Conservation (phyloP, 1,140 invertebrate species). For the Atta cephalotes region DNA sequence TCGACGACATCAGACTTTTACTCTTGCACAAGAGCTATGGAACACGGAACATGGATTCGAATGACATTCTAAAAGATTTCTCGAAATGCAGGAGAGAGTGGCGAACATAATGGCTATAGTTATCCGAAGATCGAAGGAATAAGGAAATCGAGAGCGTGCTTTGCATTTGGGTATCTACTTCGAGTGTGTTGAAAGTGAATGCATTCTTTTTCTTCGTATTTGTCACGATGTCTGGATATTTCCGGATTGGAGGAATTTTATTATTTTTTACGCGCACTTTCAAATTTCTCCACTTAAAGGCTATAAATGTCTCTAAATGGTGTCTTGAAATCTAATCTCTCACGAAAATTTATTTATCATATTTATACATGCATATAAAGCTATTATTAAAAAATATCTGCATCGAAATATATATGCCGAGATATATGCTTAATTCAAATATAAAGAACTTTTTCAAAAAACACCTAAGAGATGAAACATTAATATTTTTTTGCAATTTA, state of each 20-base stretch:
- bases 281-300: neutral
- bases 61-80: constrained; percentile 45
- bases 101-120: constrained; percentile 38
- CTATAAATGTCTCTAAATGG: neutral
- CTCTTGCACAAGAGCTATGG: constrained; percentile 5
- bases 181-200: neutral
- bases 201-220: neutral
- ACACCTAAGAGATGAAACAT: neutral
- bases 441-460: neutral
- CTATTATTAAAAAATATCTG: neutral
- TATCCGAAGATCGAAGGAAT: constrained; percentile 30
- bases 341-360: neutral
- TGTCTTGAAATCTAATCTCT: neutral
- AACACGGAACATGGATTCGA: constrained; percentile 16
- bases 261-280: neutral
- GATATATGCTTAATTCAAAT: neutral
- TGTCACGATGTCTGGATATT: constrained; percentile 2
- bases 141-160: constrained; percentile 44
- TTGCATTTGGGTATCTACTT: constrained; percentile 24
- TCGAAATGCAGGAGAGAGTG: constrained; percentile 15
- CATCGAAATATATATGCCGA: neutral
- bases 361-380: neutral
- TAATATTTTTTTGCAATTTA: neutral
- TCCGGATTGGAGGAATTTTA: neutral
- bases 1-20: neutral